A percentile compares a stretch with the other conserved stretches of the same genome.
phyloP scores from a whole-genome alignment of 2,797 vertebrate genomes.

The Enteromius fasciolatus region DNA sequence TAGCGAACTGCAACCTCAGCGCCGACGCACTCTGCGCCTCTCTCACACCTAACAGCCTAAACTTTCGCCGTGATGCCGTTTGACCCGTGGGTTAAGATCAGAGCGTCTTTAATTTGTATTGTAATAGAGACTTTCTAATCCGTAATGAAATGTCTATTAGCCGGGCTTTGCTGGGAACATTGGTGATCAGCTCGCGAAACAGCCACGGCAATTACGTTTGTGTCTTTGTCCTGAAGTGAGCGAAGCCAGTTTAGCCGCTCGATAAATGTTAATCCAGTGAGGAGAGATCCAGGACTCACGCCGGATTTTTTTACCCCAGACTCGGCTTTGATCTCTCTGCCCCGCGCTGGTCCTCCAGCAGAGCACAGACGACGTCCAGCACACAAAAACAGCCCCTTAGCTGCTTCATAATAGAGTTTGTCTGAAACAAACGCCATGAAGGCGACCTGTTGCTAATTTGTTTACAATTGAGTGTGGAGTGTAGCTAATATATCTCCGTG shows the following conservation, averaged over 20 bases:
- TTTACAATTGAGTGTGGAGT: background rate
- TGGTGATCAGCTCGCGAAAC: constrained; percentile 97
- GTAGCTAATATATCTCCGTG: background rate
- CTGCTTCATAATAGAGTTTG: constrained; percentile 71
- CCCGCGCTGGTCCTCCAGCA: constrained; percentile 59
- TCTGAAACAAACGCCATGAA: constrained; percentile 60
- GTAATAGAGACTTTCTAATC: constrained; percentile 99
- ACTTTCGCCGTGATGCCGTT: constrained; percentile 92
- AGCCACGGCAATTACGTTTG: constrained; percentile 94
- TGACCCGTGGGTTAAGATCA: constrained; percentile 95
- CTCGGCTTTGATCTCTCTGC: constrained; percentile 83
- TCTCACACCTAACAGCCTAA: constrained; percentile 94
- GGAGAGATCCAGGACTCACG: constrained; percentile 91
- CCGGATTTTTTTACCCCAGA: constrained; percentile 82
- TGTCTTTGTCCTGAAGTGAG: constrained; percentile 94
- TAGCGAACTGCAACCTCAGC: constrained; percentile 99
- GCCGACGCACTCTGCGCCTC: constrained; percentile 97
- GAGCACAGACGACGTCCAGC: constrained; percentile 62
- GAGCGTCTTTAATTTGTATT: constrained; percentile 99
- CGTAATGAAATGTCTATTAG: constrained; percentile 98
- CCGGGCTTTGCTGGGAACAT: constrained; percentile 95
- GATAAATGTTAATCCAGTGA: constrained; percentile 99
- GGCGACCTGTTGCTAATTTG: constrained; percentile 44
- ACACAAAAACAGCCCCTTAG: constrained; percentile 68
- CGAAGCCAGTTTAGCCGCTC: constrained; percentile 92